Evolutionary conservation across 1,140 invertebrate species (phyloP), one percentile per base, ranked within the genome.

Genomic region (Goniozus legneri): DNA sequence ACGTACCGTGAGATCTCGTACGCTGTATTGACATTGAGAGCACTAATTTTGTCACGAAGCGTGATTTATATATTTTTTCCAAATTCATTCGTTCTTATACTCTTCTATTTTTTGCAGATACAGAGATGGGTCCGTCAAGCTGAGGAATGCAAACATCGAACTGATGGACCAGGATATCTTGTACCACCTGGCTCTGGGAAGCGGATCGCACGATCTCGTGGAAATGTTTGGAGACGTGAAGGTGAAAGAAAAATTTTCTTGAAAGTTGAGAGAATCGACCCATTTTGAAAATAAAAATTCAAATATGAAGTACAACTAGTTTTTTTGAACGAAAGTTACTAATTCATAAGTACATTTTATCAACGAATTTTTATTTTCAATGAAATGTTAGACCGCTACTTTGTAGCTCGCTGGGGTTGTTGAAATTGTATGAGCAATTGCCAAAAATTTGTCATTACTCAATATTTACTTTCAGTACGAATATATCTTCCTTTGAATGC

Each of bases 221-320:
- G 89, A 91, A 71, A 95, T 96, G 91, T 97, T 97, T 73, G 88
- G 91, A 14, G 95, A 98, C 76, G 85, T 97, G 30, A 96, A 95
- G 84, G 93, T 95, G 33, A 19, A 21, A 6, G 24, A 4, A 27
- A 27, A 27, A 6, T 27, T 27, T 27, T 27, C 24, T 27, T 27
- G 24, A 10, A 6, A 27, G 24, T 27, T 27, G 4, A 27, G 10
- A n/a, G n/a, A n/a, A n/a, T n/a, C n/a, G n/a, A n/a, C n/a, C 4
- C 24, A 27, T 10, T 10, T 27, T 27, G 4, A 10, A 27, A 27
- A 27, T 6, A 27, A 27, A 27, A 27, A 27, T 27, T 4, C 24
- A 27, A 27, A 27, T 10, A 27, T 27, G 24, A 27, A 27, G 10
- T 27, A n/a, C n/a, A n/a, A n/a, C n/a, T n/a, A n/a, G n/a, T n/a